Evolutionary conservation across 2,797 vertebrate genomes (phyloP), one percentile per base, ranked within the genome.

Genomic region (Sebastes steindachneri): DNA sequence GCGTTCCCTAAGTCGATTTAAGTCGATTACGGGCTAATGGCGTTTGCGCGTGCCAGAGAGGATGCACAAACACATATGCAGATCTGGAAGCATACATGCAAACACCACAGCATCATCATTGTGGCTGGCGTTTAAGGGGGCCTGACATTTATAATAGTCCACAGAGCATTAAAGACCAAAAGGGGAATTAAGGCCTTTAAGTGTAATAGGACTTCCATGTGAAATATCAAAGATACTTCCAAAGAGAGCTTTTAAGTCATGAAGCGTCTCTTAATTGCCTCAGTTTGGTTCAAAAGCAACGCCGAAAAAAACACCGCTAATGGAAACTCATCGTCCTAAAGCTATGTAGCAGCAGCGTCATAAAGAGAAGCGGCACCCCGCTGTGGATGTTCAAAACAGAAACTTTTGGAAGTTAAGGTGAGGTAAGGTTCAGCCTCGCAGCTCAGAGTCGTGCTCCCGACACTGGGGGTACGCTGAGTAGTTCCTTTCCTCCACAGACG

Each of bases 21-120:
- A 92, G 89, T 92, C 85, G 83, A 94, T 94, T 93, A 94, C 59
- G 28, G 71, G 73, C 84, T 93, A 92, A 92, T 93, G 91, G 86
- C 79, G 84, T 92, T 91, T 80, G 60, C 4, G 23, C 29, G 45
- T 55, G 73, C 79, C 72, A 51, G 64, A 65, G 66, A 60, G 65
- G 76, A 79, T 70, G 72, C 73, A 37, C 29, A 73, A 77, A 80
- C 14, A 28, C 63, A 75, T 69, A 68, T 80, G 66, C 65, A 84
- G 74, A 86, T 88, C 59, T 68, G 51, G 48, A 70, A 63, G 84
- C 70, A 66, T 60, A 45, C 37, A 75, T 58, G 41, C 60, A 73
- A 28, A 55, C 48, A 66, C 41, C 48, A 21, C 48, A 0, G 0
- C 45, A 83, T 64, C 77, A 60, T 63, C 77, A 60, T 63, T 67